These are phyloP conservation scores for Climacteris rufus DNA, from an alignment of 2,113 vertebrate species.

Conservation along the genomic window DNA sequence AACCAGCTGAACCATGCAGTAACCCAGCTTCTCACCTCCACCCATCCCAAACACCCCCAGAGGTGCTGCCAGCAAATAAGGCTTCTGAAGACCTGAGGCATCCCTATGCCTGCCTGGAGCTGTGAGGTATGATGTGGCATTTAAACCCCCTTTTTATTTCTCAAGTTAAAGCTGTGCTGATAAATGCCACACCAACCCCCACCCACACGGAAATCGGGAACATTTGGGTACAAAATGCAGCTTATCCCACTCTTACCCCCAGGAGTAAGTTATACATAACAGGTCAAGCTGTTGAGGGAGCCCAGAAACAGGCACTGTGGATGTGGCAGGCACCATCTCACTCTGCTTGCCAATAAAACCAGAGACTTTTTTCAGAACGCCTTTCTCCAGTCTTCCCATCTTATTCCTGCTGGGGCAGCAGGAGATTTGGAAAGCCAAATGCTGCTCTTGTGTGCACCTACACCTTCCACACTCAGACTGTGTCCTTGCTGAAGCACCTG, in stretches of 20 bases:
- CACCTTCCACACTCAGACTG: accelerated
- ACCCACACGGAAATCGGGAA: neutral
- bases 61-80: neutral
- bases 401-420: neutral
- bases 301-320: neutral
- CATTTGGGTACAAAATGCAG: neutral
- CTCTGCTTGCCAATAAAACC: neutral
- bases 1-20: neutral
- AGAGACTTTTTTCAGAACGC: neutral
- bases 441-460: neutral
- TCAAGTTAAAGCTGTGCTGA: neutral
- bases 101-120: neutral
- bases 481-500: neutral
- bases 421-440: neutral
- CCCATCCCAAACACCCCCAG: neutral
- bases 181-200: neutral
- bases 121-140: accelerated
- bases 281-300: neutral
- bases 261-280: accelerated
- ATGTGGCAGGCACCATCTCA: accelerated
- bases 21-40: neutral
- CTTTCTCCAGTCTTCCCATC: accelerated
- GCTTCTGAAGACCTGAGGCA: accelerated
- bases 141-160: neutral
- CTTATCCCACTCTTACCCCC: neutral